These are phyloP conservation scores for Nezara viridula DNA, from an alignment of 2,888 invertebrate genomes.

Conservation along the genomic window DNA sequence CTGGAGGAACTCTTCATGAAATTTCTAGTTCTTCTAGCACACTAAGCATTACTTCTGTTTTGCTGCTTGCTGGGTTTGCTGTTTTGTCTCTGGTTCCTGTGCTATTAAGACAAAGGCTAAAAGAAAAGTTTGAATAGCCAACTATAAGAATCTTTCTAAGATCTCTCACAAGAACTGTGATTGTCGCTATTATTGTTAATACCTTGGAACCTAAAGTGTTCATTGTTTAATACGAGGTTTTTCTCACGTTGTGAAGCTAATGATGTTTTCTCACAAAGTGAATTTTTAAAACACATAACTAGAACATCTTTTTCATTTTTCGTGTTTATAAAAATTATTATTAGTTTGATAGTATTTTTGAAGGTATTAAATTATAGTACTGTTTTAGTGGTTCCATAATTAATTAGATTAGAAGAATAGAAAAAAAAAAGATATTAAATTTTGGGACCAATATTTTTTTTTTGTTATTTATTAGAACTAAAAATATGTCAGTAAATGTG, in stretches of 20 bases:
- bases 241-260: neutral
- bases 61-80: slow-evolving; percentile 84
- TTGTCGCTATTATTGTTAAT: slow-evolving; percentile 62
- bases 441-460: slow-evolving; percentile 20
- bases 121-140: slow-evolving; percentile 80
- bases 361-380: neutral
- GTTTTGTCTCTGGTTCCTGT: slow-evolving; percentile 89
- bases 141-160: slow-evolving; percentile 62
- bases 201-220: slow-evolving; percentile 58
- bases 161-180: slow-evolving; percentile 60
- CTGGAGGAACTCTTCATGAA: slow-evolving; percentile 95
- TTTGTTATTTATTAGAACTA: neutral
- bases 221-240: neutral
- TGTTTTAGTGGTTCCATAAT: neutral
- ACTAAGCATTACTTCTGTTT: slow-evolving; percentile 89
- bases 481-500: neutral
- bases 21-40: slow-evolving; percentile 87
- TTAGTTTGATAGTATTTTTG: neutral
- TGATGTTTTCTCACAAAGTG: neutral
- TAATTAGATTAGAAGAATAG: neutral
- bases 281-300: neutral
- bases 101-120: slow-evolving; percentile 83
- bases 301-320: neutral
- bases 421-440: neutral
- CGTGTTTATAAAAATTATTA: neutral